Base-by-base conservation (phyloP, 2,888 invertebrate genomes). In the Yponomeuta sedellus region DNA sequence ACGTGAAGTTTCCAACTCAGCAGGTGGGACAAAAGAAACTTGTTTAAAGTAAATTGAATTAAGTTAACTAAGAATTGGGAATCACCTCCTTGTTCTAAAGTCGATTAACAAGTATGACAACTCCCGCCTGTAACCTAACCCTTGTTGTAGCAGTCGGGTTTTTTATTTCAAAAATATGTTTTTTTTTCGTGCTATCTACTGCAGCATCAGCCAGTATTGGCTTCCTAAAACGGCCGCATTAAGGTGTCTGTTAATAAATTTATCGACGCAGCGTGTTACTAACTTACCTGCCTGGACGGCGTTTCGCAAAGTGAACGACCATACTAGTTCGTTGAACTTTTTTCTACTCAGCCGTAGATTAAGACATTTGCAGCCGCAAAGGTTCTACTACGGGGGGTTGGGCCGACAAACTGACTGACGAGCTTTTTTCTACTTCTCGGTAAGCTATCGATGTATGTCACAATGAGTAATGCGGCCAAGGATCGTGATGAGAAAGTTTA, bases 351-450 rank as follows among this genome's bases (percentile, higher is more conserved):
- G 74, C 76, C 72, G 74, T 74, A 80, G 82, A 87, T 88, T 86
- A 87, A 88, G 86, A 86, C 85, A 80, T 86, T 85, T 82, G 83
- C 81, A 75, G 77, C 90, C 89, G 88, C 89, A 90, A 88, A 85
- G 80, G 74, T 77, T 73, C 73, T 77, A 69, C 87, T 81, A 82
- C 83, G 77, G 89, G 87, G 89, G 88, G 85, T 78, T 71, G 70
- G 71, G 71, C 77, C 81, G 82, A 34, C 34, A 34, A 34, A 34
- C 34, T 34, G 34, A 80, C 79, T 79, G 77, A 78, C 75, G 22
- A 19, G 74, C 66, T 12, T 75, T 73, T 81, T 78, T 73, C 73
- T 69, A 71, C 75, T 86, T 83, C 80, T 77, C 70, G 77, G 82
- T 83, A 89, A 84, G 73, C 76, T 80, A 84, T 83, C 85, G 83